Base-by-base conservation (phyloP, 30 jellyfish, hydroid and myxozoan genomes). In the Phacellophora camtschatica region DNA sequence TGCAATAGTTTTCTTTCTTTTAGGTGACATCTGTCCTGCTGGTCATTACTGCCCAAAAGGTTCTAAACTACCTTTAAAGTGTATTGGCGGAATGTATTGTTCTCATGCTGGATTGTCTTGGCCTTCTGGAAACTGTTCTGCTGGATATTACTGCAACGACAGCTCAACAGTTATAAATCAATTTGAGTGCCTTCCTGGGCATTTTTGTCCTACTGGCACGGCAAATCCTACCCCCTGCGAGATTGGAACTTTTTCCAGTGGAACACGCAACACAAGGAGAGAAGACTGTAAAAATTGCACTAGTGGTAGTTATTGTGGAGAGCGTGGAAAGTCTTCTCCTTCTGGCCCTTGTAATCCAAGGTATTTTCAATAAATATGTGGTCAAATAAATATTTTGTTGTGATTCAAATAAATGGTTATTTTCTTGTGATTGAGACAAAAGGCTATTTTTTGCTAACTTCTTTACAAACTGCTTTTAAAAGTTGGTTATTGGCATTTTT, bases 41-140 rank as follows among this genome's bases (percentile, higher is more conserved):
- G 96, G 96, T 39, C 77, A 77, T 19, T 87, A 76, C 61, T 87
- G 96, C 45, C 96, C 92, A 29, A 28, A 37, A 33, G 96, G 96
- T 6, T 83, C 92, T 5, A 9, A 43, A 41, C 65, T 63, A 70
- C 98, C 98, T 10, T 42, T 32, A 20, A 45, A 69, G 19, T 92
- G 98, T 67, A 72, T 70, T 9, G 93, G 92, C 33, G 98, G 98
- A 19, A 74, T n/a, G 89, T 92, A 56, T 68, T 92, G 98, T 48
- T 74, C 83, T 1, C 92, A 82, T 27, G 92, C 96, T 20, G 98
- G 98, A 2, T 81, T 92, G 16, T 58, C 95, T 0, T 22, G 34
- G 30, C 98, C 98, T 4, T 29, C 88, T 37, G 96, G 92, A 27
- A 92, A 92, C 65, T 92, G 98, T 43, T 30, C 87, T 1, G 96